Base-by-base conservation (phyloP, 2,888 invertebrate genomes). In the Perithous albicinctus region DNA sequence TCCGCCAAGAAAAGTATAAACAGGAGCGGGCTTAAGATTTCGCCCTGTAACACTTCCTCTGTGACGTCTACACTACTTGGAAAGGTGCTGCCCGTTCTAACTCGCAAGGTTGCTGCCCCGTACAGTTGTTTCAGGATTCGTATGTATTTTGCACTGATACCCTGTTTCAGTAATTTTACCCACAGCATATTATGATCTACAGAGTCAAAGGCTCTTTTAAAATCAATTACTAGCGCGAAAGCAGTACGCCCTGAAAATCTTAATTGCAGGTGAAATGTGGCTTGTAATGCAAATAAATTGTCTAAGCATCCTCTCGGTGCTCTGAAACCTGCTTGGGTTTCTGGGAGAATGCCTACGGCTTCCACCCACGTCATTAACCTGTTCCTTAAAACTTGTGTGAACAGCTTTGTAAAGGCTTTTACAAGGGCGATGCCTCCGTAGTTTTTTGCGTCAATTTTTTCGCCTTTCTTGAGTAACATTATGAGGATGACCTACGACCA, bases 351-450 rank as follows among this genome's bases (percentile, higher is more conserved):
- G 7, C 79, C 54, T 7, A 61, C 46, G n/a, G 54, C 46, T 12
- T 82, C 74, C 20, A 67, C 73, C 82, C 83, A 84, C 1, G 18
- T 20, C n/a, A 51, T n/a, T 12, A 86, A 29, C 10, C 84, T 66
- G n/a, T 74, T 35, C 2, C 73, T 26, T 10, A 86, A 20, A 0
- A 87, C 56, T 4, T 51, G 38, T 7, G 87, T 85, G 35, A 82
- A 86, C 2, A 87, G 20, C 74, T 87, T 87, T 10, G 83, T 56
- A 0, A 78, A 20, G 8, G 74, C 76, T 15, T 85, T 86, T 3
- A 78, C 32, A 6, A 87, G 69, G 0, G 85, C 77, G 7, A 86
- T 87, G 7, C 85, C 85, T 51, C 87, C 41, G 59, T 86, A 86
- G 46, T 87, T 86, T 8, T 23, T 12, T 8, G 85, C 85, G 38